A percentile compares a stretch with the other conserved stretches of the same genome.
Conservation (phyloP, 2,888 invertebrate genomes). For the Endomychus coccineus region DNA sequence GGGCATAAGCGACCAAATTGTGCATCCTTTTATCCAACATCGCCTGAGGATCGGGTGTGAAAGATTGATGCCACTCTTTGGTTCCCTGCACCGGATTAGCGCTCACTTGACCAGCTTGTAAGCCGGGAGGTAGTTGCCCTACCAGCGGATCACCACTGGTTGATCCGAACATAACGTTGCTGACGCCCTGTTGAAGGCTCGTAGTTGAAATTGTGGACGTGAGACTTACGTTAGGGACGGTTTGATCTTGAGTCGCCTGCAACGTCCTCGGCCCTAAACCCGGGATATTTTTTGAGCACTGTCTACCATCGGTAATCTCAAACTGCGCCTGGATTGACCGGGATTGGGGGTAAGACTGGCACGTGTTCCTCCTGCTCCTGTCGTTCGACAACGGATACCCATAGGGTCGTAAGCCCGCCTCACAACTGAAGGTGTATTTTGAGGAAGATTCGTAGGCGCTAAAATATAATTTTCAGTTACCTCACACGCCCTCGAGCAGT, state of each 20-base stretch:
- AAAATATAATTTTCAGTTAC: constrained; percentile 12
- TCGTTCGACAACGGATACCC: constrained; percentile 63
- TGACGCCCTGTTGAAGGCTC: constrained; percentile 15
- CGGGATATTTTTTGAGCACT: too few species aligned
- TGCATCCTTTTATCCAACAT: constrained; percentile 96
- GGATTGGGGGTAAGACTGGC: constrained; percentile 34
- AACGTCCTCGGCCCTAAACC: neutral
- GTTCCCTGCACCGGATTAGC: constrained; percentile 76
- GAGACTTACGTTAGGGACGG: constrained; percentile 47
- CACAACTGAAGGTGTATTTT: constrained; percentile 51
- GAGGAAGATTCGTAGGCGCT: constrained; percentile 40
- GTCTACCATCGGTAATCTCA: constrained; percentile 26
- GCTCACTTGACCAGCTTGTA: constrained; percentile 65
- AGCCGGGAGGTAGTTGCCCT: constrained; percentile 48
- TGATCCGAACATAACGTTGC: constrained; percentile 40
- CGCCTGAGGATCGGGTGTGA: constrained; percentile 93
- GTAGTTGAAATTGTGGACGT: constrained; percentile 29
- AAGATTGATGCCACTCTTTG: constrained; percentile 96
- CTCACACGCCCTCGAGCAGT: too few species aligned
- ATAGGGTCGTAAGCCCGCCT: constrained; percentile 71
- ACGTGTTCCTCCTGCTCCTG: constrained; percentile 46
- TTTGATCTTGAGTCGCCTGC: constrained; percentile 37
- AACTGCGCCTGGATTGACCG: constrained; percentile 28
- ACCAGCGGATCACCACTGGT: constrained; percentile 30
- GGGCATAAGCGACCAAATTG: constrained; percentile 94